Evolutionary conservation across 2,888 invertebrate genomes (phyloP).

Genomic region (Drosophila anomalata): DNA sequence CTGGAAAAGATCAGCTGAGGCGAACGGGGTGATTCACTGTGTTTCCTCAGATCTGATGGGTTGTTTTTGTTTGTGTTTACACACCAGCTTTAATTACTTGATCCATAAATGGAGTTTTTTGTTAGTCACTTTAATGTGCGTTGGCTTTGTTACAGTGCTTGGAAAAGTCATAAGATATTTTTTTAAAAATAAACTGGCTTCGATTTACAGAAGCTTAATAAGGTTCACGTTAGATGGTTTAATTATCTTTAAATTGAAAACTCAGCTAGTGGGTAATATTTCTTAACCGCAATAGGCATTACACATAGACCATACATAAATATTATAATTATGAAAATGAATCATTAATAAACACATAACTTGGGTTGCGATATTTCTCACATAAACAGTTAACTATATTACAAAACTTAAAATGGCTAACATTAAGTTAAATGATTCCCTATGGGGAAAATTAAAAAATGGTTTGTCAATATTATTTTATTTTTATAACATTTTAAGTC

Average conservation of each 20-base stretch:
- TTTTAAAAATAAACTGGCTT: not conserved
- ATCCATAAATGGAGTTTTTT: constrained; percentile 18
- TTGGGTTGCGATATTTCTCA: not conserved
- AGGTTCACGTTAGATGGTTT: not conserved
- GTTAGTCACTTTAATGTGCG: constrained; percentile 45
- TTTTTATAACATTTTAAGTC: too few species aligned
- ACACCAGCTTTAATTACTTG: constrained; percentile 42
- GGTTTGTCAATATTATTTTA: too few species aligned
- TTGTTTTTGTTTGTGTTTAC: constrained; percentile 23
- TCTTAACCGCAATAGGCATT: not conserved
- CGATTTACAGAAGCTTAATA: not conserved
- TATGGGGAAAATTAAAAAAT: too few species aligned
- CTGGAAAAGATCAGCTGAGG: constrained; percentile 59
- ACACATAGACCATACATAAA: too few species aligned
- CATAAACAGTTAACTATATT: not conserved
- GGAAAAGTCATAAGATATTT: constrained; percentile 16
- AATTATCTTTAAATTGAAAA: not conserved
- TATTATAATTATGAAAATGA: too few species aligned
- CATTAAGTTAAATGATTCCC: not conserved
- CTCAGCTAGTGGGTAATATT: not conserved
- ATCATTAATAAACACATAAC: too few species aligned
- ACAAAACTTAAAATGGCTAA: not conserved
- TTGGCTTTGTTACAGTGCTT: not conserved
- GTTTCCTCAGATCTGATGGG: constrained; percentile 3
- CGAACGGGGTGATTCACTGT: constrained; percentile 35